Conservation (phyloP, 2,888 invertebrate genomes). For the Ctenicera cuprea region DNA sequence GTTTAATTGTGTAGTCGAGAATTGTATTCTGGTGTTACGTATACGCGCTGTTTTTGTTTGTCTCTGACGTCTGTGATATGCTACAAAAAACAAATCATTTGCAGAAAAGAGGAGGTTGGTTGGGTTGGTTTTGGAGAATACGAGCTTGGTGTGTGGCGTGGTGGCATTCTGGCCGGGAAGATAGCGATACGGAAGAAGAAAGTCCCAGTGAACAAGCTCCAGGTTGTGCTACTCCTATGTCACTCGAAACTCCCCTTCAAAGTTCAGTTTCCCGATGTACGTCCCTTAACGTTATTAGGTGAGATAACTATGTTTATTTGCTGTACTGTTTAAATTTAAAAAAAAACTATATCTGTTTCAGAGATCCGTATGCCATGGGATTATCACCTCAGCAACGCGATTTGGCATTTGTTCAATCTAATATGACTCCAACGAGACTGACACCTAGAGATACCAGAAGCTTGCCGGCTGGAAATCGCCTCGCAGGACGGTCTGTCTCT, state of each 20-base stretch:
- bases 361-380: constrained; percentile 79
- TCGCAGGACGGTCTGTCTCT: constrained; percentile 78
- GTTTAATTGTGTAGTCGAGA: constrained; percentile 44
- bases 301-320: constrained; percentile 41
- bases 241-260: constrained; percentile 90
- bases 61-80: constrained; percentile 17
- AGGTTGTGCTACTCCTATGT: constrained; percentile 87
- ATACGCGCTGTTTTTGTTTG: constrained; percentile 19
- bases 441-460: constrained; percentile 78
- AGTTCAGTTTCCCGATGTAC: constrained; percentile 91
- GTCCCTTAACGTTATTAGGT: constrained; percentile 86
- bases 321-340: constrained; percentile 26
- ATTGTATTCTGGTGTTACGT: constrained; percentile 26
- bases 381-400: constrained; percentile 62
- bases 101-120: constrained; percentile 70
- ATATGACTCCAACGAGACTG: constrained; percentile 70
- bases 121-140: constrained; percentile 69
- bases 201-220: constrained; percentile 80
- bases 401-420: constrained; percentile 62
- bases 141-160: constrained; percentile 91
- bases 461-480: constrained; percentile 78
- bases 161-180: constrained; percentile 93
- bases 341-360: constrained; percentile 54
- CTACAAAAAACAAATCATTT: constrained; percentile 41
- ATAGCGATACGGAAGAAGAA: constrained; percentile 87